Base-by-base conservation (phyloP, 1,140 invertebrate genomes). In the Hermetia illucens region DNA sequence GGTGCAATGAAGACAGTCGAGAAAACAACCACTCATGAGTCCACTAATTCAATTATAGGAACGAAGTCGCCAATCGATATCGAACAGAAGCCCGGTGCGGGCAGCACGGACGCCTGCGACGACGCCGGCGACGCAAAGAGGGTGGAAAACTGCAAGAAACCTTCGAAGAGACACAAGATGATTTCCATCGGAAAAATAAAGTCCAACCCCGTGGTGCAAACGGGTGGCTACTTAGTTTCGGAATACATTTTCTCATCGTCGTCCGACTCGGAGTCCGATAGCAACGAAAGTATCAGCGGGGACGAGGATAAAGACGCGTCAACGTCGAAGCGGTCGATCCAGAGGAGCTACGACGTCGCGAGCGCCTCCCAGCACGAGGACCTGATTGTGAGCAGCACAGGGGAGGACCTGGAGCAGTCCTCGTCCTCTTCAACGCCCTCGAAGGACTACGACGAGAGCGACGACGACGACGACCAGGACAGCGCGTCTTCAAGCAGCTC, bases 241-340 rank as follows among this genome's bases (percentile, higher is more conserved):
- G 71, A 73, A 47, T 68, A 66, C 44, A 64, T 65, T 18, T 68
- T 66, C 47, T 58, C 60, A 3, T 69, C 67, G 15, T 68, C 68
- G 6, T 64, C 64, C 34, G 63, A 65, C 27, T 68, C 66, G 1
- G 63, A 61, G 3, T 54, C 64, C 20, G 65, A 63, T 5, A 68
- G 67, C 48, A 66, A 67, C 38, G 64, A 62, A 60, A 19, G 51
- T 55, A 21, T 13, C 34, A 40, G 59, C 48, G 45, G 63, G 56
- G 40, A 46, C 17, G 56, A 53, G 8, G 50, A 51, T 24, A 45
- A 58, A 29, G 47, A 50, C 6, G 47, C 35, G 16, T 33, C 13
- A 32, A 42, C n/a, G 43, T 48, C 13, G 43, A 52, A 38, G 34
- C 50, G 44, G n/a, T 25, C 46, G 24, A 40, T 48, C n/a, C 38